phyloP scores from a whole-genome alignment of 64 coral and sea anemone genomes.

The Platygyra sinensis region DNA sequence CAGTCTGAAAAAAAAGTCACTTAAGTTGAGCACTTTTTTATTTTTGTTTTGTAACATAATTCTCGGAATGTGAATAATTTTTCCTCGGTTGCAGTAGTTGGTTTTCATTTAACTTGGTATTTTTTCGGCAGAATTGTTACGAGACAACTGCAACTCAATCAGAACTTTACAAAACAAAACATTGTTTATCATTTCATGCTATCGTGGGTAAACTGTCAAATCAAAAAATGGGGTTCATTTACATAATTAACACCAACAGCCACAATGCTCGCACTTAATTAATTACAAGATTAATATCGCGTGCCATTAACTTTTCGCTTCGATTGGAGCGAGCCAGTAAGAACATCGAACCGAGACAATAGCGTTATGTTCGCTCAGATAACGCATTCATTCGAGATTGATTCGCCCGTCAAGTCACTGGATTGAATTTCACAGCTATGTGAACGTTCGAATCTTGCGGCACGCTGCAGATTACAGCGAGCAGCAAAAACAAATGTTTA shows the following conservation, averaged over 20 bases:
- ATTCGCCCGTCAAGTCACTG: not conserved
- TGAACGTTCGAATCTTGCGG: not conserved
- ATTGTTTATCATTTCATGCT: not conserved
- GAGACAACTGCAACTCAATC: not conserved
- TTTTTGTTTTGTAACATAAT: too few relatives aligned
- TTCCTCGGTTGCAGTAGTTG: too few relatives aligned
- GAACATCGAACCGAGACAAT: not conserved
- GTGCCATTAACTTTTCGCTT: not conserved
- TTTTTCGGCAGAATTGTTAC: not conserved
- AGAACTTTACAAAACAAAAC: not conserved
- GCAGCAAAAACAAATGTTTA: slow-evolving; percentile 35
- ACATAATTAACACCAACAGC: slow-evolving; percentile 29
- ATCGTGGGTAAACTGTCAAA: not conserved
- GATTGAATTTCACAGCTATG: slow-evolving; percentile 1
- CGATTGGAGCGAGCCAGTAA: not conserved
- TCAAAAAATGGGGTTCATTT: slow-evolving; percentile 10
- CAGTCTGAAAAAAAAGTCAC: too few relatives aligned
- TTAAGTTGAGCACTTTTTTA: too few relatives aligned
- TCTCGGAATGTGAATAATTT: too few relatives aligned
- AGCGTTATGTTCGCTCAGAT: not conserved
- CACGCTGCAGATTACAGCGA: not conserved
- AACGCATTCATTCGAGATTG: not conserved
- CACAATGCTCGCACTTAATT: slow-evolving; percentile 8
- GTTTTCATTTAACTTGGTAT: too few relatives aligned
- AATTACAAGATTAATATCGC: slow-evolving; percentile 28